A percentile compares a stretch with the other conserved stretches of the same genome.
phyloP scores from a whole-genome alignment of 1,140 invertebrate species.

The Chironomus striatipennis region DNA sequence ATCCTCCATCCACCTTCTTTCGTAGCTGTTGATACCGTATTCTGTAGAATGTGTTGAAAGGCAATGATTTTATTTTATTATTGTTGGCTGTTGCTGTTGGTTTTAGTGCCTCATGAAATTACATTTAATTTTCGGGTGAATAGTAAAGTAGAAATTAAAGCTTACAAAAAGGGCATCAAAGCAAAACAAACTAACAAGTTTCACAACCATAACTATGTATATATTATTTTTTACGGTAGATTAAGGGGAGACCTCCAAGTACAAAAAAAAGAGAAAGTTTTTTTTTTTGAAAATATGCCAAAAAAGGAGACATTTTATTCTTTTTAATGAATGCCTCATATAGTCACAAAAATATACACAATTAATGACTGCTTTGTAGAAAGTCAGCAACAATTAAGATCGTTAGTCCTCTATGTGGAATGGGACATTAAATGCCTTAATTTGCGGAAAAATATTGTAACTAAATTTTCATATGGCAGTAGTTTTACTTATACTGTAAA shows the following conservation, averaged over 20 bases:
- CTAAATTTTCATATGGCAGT: not conserved
- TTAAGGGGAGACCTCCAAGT: too few relatives aligned
- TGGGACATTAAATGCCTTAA: not conserved
- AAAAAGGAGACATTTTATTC: not conserved
- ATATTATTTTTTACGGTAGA: too few relatives aligned
- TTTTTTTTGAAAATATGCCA: not conserved
- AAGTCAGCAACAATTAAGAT: conserved; percentile 6
- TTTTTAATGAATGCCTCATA: not conserved
- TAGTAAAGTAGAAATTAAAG: too few relatives aligned
- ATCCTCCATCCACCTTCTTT: not conserved
- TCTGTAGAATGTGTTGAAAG: too few relatives aligned
- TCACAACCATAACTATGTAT: too few relatives aligned
- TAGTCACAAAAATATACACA: not conserved
- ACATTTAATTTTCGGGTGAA: not conserved
- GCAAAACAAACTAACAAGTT: too few relatives aligned
- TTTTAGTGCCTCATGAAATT: not conserved
- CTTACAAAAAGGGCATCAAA: too few relatives aligned
- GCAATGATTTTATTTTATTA: too few relatives aligned
- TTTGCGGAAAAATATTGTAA: conserved; percentile 21
- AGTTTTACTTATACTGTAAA: not conserved
- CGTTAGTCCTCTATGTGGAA: not conserved
- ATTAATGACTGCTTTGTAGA: not conserved
- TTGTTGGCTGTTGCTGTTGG: too few relatives aligned
- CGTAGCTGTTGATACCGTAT: too few relatives aligned
- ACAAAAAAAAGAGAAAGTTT: not conserved